Evolutionary conservation across 2,113 vertebrate genomes (phyloP), one percentile per base, ranked within the genome.

Genomic region (Xenopus laevis): DNA sequence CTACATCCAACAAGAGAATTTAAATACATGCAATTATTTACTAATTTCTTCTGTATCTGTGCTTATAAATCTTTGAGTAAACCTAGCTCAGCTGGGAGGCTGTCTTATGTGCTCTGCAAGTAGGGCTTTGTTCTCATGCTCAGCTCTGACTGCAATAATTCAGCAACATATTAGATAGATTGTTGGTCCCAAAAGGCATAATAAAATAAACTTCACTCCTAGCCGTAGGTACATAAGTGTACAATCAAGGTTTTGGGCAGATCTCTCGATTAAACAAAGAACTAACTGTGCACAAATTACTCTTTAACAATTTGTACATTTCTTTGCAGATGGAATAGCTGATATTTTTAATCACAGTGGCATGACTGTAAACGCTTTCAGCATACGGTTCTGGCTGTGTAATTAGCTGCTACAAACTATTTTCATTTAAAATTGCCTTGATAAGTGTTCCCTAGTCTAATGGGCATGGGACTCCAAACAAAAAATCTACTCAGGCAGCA

Each of bases 141-240:
- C 85, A 88, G 88, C 87, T 85, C 86, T 79, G 92, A 90, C 91
- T 94, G 91, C 90, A 93, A 90, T 94, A 93, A 94, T 93, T 94
- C 89, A 91, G 89, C 89, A 94, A 92, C 79, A 84, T 87, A 92
- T 94, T 92, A 93, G 93, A 94, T 91, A 93, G 92, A 94, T 92
- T 92, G 93, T 86, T 74, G 84, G 83, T 93, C 92, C 89, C 81
- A 85, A 84, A 91, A 94, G 92, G 86, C 89, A 85, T 89, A 71
- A 86, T 88, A 92, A 92, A 95, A 95, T 92, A 95, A 92, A 89
- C 94, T 92, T 92, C 89, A 88, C 86, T 94, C 87, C 65, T 45
- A 84, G 89, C 91, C 88, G 86, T 86, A 85, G 90, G 91, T 91
- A 89, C 88, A 93, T 91, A 90, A 90, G 89, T 84, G 85, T 83